Evolutionary conservation across 2,888 invertebrate species (phyloP).

Genomic region (Tetragnatha montana): DNA sequence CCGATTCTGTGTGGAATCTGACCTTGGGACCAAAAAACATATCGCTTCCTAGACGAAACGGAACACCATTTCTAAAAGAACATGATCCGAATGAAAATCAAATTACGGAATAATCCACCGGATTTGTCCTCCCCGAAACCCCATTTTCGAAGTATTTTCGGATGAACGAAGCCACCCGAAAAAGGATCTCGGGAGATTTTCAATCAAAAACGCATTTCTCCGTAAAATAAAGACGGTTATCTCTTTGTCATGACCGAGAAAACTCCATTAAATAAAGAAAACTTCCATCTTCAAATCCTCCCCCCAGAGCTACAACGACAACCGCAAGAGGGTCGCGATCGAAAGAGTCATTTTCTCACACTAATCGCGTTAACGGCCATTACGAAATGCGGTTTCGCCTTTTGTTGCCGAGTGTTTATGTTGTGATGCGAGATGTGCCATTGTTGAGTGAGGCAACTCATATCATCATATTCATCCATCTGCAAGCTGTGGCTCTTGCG

Average conservation of each 20-base stretch:
- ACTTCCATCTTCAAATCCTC: background rate
- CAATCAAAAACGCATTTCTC: background rate
- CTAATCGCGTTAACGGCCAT: constrained; percentile 31
- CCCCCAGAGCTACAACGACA: background rate
- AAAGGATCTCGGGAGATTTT: background rate
- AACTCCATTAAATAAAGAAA: background rate
- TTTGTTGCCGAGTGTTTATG: constrained; percentile 1
- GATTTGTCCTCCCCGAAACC: too few relatives aligned
- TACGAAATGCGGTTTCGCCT: constrained; percentile 17
- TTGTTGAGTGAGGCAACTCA: background rate
- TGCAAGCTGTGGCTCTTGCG: constrained; percentile 40
- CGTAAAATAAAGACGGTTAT: background rate
- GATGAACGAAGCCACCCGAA: too few relatives aligned
- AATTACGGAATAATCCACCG: too few relatives aligned
- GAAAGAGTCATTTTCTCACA: constrained; percentile 20
- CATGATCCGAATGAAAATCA: too few relatives aligned
- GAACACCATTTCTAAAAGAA: too few relatives aligned
- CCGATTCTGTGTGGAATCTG: too few relatives aligned
- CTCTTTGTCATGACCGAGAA: background rate
- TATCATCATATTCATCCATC: background rate
- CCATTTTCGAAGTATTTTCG: too few relatives aligned
- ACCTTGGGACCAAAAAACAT: too few relatives aligned
- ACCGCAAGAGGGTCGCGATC: background rate
- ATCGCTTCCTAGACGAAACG: too few relatives aligned
- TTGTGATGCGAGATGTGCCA: constrained; percentile 52